Percentiles rank a stretch among this genome's conserved stretches.
These are phyloP conservation scores for Cyclura pinguis DNA, from an alignment of 2,797 vertebrate genomes.

Conservation along the genomic window DNA sequence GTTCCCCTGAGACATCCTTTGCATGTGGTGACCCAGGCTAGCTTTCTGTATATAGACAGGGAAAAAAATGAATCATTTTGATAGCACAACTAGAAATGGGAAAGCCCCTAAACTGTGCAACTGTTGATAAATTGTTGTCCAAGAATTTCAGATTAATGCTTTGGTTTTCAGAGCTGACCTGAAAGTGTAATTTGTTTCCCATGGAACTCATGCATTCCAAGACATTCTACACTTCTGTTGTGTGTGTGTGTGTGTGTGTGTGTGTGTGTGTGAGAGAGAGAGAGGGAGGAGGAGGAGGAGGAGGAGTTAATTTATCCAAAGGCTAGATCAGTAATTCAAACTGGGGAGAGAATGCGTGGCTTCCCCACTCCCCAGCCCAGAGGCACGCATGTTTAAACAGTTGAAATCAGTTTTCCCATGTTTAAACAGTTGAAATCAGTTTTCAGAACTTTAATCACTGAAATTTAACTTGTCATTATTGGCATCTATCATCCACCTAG, in stretches of 20 bases:
- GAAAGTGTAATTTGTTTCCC: not conserved
- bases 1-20: not conserved
- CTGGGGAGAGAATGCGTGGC: not conserved
- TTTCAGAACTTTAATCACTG: too few relatives aligned
- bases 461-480: not conserved
- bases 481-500: not conserved
- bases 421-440: not conserved
- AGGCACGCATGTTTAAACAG: too few relatives aligned
- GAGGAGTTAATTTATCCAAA: not conserved
- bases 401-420: not conserved
- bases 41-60: not conserved
- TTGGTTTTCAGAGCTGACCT: too few relatives aligned
- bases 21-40: not conserved
- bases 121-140: not conserved
- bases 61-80: not conserved
- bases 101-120: not conserved
- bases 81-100: not conserved
- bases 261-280: too few relatives aligned
- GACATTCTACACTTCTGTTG: not conserved
- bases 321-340: not conserved
- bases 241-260: not conserved
- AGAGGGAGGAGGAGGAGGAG: too few relatives aligned
- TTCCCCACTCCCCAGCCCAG: too few relatives aligned
- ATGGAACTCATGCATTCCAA: not conserved
- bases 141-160: not conserved